Base-by-base conservation (phyloP, 2,113 vertebrate genomes). In the Mungos mungo region DNA sequence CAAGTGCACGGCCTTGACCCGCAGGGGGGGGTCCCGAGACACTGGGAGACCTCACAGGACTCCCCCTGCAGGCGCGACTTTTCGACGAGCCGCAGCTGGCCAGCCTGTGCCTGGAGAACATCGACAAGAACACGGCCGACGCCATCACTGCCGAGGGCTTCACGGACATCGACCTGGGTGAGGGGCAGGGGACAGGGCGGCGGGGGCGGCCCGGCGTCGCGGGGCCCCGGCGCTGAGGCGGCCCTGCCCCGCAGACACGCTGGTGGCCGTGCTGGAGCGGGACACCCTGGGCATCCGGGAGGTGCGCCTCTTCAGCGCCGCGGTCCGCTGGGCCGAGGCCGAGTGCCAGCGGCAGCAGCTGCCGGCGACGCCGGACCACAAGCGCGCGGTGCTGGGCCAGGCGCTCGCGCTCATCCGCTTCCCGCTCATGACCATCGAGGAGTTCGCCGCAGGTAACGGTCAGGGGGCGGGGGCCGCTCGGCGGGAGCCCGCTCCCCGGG, bases 391-490 rank as follows among this genome's bases (percentile, higher is more conserved):
- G 19, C 98, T 99, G 98, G 99, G 99, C 97, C 99, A 99, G 97
- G 99, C 99, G 0, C 99, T 99, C 86, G 99, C 99, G 1, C 99
- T 99, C 96, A 99, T 99, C 98, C 99, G 99, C 97, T 99, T 99
- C 98, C 99, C 99, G 6, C 98, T 99, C 94, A 99, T 99, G 99
- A 99, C 99, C 81, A 99, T 99, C 1, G 99, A 99, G 98, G 99
- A 99, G 98, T 99, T 99, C 91, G 99, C 99, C 18, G 99, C 99
- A 99, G 99, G 99, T 99, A 97, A 95, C 25, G 1, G 10, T 82
- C 45, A 60, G 71, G 68, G 77, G 33, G 6, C 29, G 19, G 16
- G 38, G 76, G 38, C 35, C 1, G 7, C 50, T 1, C 1, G 2
- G 25, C 65, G n/a, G 72, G 65, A 71, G 45, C 0, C 29, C 10